Conservation (phyloP, 2,888 invertebrate species). For the Apodemia mormo region DNA sequence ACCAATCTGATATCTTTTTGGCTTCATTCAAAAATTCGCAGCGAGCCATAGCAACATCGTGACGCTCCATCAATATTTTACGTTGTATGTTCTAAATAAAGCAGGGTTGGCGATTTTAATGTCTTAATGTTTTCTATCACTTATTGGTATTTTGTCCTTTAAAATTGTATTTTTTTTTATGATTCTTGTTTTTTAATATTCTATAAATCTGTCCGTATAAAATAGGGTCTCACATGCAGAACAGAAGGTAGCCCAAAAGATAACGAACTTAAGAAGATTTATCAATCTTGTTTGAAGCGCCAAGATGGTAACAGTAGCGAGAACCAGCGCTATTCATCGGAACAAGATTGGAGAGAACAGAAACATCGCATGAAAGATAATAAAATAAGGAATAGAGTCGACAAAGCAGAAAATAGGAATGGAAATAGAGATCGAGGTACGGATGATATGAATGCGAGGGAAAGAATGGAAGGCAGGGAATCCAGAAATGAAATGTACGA, state of each 20-base stretch:
- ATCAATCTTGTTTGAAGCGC: constrained; percentile 80
- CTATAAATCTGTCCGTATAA: constrained; percentile 10
- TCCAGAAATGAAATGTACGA: constrained; percentile 43
- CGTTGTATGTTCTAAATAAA: too few relatives aligned
- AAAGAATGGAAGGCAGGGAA: constrained; percentile 34
- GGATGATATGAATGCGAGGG: constrained; percentile 40
- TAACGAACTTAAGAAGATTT: constrained; percentile 79
- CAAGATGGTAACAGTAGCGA: constrained; percentile 53
- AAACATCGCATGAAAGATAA: constrained; percentile 48
- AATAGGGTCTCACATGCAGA: constrained; percentile 81
- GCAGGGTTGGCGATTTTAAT: too few relatives aligned
- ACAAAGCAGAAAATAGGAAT: constrained; percentile 40
- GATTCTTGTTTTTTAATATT: background rate
- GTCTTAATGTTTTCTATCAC: too few relatives aligned
- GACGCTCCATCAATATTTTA: too few relatives aligned
- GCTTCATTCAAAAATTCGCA: too few relatives aligned
- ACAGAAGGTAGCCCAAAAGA: constrained; percentile 82
- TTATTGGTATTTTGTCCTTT: too few relatives aligned
- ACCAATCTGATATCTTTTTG: too few relatives aligned
- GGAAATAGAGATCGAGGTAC: constrained; percentile 39
- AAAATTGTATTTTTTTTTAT: background rate
- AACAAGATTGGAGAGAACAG: constrained; percentile 56
- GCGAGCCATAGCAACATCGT: too few relatives aligned
- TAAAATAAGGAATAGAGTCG: constrained; percentile 39
- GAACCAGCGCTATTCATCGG: constrained; percentile 42